Evolutionary conservation across 2,888 invertebrate genomes (phyloP), one percentile per base, ranked within the genome.

Genomic region (Adelognathus sp.): DNA sequence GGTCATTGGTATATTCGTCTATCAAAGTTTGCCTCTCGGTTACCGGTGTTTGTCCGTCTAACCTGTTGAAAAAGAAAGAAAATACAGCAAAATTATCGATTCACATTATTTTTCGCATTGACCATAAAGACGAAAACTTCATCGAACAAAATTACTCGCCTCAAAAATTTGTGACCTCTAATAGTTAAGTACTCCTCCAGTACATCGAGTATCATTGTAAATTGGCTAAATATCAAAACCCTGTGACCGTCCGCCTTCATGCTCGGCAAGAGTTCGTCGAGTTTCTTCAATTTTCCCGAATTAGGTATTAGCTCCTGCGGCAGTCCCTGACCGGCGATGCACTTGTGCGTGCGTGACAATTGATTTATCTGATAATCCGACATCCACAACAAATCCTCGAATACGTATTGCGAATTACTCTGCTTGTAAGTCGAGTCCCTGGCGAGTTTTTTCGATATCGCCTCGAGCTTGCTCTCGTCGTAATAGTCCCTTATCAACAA

Each of bases 221-320:
- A 99, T 93, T 99, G 99, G 90, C 98, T 98, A 93, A 99, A 99
- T 83, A 99, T 94, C 76, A 99, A 93, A 81, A 98, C 97, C 14
- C 98, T 94, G 90, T 97, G 96, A 0, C 96, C 96, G 0, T 93
- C 94, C 5, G 92, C 92, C 90, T 97, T 95, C 79, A 98, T 92
- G 74, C 94, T 92, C 0, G 96, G 95, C 76, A 99, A 92, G 87
- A 97, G 92, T 82, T 93, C 93, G 89, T 98, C 98, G 71, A 99
- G 92, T 89, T 95, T 94, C 33, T 92, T 89, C 88, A 98, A 96
- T 92, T 99, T 99, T 0, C 98, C 98, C 0, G 98, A 97, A 79
- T 95, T 94, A 46, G 95, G 91, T 83, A 99, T 95, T 14, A 96
- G 89, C 41, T 95, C 92, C 80, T 95, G 94, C 0, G 96, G 96